Evolutionary conservation across 2,113 vertebrate genomes (phyloP), one percentile per base, ranked within the genome.

Genomic region (Nyctereutes procyonoides): DNA sequence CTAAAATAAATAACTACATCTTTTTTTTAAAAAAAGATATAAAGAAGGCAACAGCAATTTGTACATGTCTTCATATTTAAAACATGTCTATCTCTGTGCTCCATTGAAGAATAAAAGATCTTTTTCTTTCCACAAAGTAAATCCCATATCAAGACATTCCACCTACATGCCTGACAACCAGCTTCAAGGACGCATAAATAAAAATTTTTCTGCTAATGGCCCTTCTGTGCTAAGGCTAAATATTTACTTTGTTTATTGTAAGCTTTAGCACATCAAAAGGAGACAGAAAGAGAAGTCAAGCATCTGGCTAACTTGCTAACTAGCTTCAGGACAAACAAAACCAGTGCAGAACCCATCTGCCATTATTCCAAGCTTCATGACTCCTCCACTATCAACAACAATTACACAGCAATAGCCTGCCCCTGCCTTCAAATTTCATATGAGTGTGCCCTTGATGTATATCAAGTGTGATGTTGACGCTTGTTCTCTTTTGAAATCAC

Each of bases 81-180:
- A 80, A 63, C 17, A 73, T 8, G 53, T 77, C 71, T 80, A 48
- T 92, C 43, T 69, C 80, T 67, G 11, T 71, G n/a, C 19, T 2
- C 12, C 17, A 9, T 0, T 82, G 35, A 93, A 96, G 94, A 93
- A 84, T 55, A 48, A 55, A 90, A 86, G 12, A 24, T 86, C 82
- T 93, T 90, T 93, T 63, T 6, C 88, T 48, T 88, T 71, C 60
- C 20, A 79, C 53, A 93, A 90, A 93, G 62, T 77, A 26, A 71
- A 82, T 84, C 93, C 12, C 14, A 76, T 62, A 76, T 88, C 77
- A 80, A 88, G 74, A 63, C 43, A 71, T 5, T 82, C 65, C 79
- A 58, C 7, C 80, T 38, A 82, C 88, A 89, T 69, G 24, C 4
- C 28, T 92, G 60, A 53, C 80, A 65, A 77, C 35, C 26, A 63